Base-by-base conservation (phyloP, 2,797 vertebrate species). In the Chaetophractus vellerosus region DNA sequence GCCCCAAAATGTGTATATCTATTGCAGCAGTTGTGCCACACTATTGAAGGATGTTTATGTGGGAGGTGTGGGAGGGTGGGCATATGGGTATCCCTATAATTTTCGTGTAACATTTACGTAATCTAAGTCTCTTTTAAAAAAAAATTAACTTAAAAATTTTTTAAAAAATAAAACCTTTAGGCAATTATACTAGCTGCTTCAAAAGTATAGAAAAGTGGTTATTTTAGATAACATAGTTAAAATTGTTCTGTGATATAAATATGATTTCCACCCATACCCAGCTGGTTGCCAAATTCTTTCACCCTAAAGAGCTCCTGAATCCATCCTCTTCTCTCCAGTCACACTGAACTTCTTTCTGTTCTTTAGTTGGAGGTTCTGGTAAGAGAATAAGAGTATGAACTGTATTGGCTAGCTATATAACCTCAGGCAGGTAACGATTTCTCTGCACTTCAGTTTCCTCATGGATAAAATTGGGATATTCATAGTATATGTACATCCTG, bases 201-300 rank as follows among this genome's bases (percentile, higher is more conserved):
- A 82, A 91, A 93, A 84, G 36, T 81, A 3, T 78, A 87, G 26
- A 52, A 64, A 85, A 90, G 64, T 33, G 1, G 2, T 69, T 36
- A 31, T 89, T 91, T 94, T 87, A 87, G 81, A 88, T 45, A 87
- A 12, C 31, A 57, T 33, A 80, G 16, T 48, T 69, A 80, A 75
- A 48, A 68, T 45, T 19, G 1, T n/a, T 50, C 59, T 45, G 28
- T n/a, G 50, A 52, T 33, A 9, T 4, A 68, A 18, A 38, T 8
- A 28, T 48, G 41, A 55, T 55, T 16, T 55, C 52, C 52, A 6
- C 18, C 71, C 38, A 66, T 0, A 9, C 9, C 64, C 19, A 18
- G 52, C 12, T 15, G 21, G 21, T 33, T 33, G 50, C 26, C 14
- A 76, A 31, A 9, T 45, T 63, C 79, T 93, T 81, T 85, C 48